Conservation (phyloP, 2,113 vertebrate genomes). For the Todiramphus saurophagus region DNA sequence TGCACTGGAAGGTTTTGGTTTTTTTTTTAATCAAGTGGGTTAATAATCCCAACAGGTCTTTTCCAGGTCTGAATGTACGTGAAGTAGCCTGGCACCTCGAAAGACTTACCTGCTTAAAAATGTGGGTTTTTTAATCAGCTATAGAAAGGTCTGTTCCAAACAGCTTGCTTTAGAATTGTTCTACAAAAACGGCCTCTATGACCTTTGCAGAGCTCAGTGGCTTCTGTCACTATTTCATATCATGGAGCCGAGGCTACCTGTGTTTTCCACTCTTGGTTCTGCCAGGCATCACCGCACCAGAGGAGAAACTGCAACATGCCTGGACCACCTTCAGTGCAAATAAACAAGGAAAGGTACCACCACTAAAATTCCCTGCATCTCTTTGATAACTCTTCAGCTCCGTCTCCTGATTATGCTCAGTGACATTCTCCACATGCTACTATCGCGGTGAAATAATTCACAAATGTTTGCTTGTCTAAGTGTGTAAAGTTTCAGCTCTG, state of each 20-base stretch:
- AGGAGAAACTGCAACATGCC: rapidly evolving
- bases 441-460: background rate
- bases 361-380: background rate
- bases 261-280: background rate
- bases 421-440: background rate
- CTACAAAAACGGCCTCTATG: rapidly evolving
- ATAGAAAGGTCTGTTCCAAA: background rate
- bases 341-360: background rate
- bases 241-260: background rate
- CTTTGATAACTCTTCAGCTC: background rate
- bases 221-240: rapidly evolving
- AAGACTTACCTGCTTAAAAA: background rate
- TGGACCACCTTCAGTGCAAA: background rate
- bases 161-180: background rate
- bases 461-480: background rate
- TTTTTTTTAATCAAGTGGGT: background rate
- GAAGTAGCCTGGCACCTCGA: background rate
- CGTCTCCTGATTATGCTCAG: rapidly evolving
- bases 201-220: rapidly evolving
- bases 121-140: background rate
- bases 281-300: background rate
- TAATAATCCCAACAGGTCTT: background rate
- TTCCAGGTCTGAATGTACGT: background rate
- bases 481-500: background rate
- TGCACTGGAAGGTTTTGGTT: background rate